These are phyloP conservation scores for Mola mola DNA, from an alignment of 2,113 vertebrate genomes.

Conservation along the genomic window DNA sequence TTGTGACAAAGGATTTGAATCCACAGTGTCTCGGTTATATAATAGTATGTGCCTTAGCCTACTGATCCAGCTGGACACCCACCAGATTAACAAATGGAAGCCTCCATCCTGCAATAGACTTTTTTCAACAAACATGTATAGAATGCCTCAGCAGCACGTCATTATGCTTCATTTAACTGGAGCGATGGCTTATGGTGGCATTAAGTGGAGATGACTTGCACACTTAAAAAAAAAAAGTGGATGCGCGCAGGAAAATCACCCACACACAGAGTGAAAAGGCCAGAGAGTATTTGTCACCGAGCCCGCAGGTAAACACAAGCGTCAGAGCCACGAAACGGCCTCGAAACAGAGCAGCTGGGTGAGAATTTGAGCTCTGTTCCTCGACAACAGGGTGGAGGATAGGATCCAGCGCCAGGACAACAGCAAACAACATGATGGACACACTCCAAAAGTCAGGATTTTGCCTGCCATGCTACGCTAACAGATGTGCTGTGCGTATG, in stretches of 20 bases:
- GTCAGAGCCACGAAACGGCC: constrained; percentile 28
- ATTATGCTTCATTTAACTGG: neutral
- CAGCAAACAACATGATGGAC: constrained; percentile 55
- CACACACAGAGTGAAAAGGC: neutral
- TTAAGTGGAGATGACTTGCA: neutral
- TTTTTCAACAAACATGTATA: constrained; percentile 15
- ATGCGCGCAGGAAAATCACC: neutral
- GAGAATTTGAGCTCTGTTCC: constrained; percentile 46
- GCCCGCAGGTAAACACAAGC: constrained; percentile 20
- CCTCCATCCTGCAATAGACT: constrained; percentile 13
- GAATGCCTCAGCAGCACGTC: neutral
- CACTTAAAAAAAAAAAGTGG: neutral
- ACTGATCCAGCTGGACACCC: constrained; percentile 49
- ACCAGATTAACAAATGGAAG: constrained; percentile 50
- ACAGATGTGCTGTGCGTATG: constrained; percentile 17
- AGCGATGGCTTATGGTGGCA: neutral
- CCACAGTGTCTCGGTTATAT: constrained; percentile 51
- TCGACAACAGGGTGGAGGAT: constrained; percentile 44
- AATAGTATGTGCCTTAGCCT: constrained; percentile 49
- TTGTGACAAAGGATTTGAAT: constrained; percentile 43
- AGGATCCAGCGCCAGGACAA: constrained; percentile 15
- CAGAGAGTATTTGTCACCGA: neutral
- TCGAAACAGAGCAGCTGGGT: constrained; percentile 44
- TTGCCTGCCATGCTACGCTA: constrained; percentile 13
- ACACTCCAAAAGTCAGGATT: constrained; percentile 58